Percentiles rank a stretch among this genome's conserved stretches.
These are phyloP conservation scores for Tinamus major DNA, from an alignment of 2,797 vertebrate species.

Conservation along the genomic window DNA sequence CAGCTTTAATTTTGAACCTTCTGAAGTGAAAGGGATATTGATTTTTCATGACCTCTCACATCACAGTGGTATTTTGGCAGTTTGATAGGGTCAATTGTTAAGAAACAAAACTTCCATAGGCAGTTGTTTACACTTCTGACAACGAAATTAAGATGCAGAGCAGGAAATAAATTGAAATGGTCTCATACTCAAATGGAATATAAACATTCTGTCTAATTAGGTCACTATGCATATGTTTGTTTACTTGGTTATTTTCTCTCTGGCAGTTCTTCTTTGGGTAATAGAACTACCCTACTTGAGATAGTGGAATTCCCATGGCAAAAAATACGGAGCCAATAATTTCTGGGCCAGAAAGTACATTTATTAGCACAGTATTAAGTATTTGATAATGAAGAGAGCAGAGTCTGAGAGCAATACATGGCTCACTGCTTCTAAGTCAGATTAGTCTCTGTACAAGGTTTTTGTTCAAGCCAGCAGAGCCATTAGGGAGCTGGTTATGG, in stretches of 20 bases:
- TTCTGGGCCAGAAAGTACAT: neutral
- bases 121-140: conserved; percentile 44
- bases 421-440: neutral
- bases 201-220: conserved; percentile 69
- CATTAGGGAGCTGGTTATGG: neutral
- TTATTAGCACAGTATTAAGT: neutral
- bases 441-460: neutral
- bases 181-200: conserved; percentile 58
- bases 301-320: conserved; percentile 17
- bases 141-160: conserved; percentile 59
- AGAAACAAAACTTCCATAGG: conserved; percentile 17
- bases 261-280: conserved; percentile 48
- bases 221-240: conserved; percentile 68
- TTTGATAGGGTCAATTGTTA: neutral
- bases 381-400: neutral
- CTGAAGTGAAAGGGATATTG: neutral
- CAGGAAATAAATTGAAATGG: conserved; percentile 57
- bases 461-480: neutral
- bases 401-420: neutral
- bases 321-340: neutral
- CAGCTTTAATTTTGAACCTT: neutral
- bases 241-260: conserved; percentile 55
- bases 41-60: neutral
- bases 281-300: conserved; percentile 12
- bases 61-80: neutral